Evolutionary conservation across 2,797 vertebrate species (phyloP).

Genomic region (Podargus strigoides): DNA sequence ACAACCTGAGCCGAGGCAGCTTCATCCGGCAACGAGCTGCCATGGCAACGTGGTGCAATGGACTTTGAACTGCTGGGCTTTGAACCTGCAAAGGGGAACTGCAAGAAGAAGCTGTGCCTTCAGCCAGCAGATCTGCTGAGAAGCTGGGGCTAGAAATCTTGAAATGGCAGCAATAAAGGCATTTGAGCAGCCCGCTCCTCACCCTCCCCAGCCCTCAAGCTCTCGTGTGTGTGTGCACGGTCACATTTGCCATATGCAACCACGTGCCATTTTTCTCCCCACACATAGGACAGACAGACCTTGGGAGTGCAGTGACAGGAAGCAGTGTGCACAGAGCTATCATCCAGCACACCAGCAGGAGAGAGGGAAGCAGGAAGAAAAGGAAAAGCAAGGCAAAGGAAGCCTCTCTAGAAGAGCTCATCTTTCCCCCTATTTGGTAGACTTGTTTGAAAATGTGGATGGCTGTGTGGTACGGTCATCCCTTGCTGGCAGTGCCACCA

Average conservation of each 20-base stretch:
- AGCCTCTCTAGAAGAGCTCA: neutral
- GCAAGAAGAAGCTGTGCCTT: neutral
- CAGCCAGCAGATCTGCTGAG: neutral
- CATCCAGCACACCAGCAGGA: no score
- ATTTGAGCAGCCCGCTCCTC: neutral
- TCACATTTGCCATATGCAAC: no score
- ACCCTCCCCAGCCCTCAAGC: neutral
- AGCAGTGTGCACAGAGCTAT: neutral
- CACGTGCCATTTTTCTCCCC: accelerated
- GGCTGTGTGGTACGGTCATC: neutral
- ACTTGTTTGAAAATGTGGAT: neutral
- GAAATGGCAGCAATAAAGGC: neutral
- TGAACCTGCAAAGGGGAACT: neutral
- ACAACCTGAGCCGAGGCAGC: neutral
- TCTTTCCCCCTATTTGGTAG: neutral
- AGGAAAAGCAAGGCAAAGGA: neutral
- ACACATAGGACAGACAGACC: neutral
- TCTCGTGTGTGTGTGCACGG: neutral
- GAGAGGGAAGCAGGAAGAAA: neutral
- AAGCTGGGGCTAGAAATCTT: neutral
- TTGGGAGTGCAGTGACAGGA: neutral
- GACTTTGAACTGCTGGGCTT: accelerated
- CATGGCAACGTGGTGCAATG: accelerated
- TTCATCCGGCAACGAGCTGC: accelerated
- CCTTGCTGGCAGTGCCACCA: neutral